Conservation (phyloP, 2,888 invertebrate species). For the Neoscelio sp. region DNA sequence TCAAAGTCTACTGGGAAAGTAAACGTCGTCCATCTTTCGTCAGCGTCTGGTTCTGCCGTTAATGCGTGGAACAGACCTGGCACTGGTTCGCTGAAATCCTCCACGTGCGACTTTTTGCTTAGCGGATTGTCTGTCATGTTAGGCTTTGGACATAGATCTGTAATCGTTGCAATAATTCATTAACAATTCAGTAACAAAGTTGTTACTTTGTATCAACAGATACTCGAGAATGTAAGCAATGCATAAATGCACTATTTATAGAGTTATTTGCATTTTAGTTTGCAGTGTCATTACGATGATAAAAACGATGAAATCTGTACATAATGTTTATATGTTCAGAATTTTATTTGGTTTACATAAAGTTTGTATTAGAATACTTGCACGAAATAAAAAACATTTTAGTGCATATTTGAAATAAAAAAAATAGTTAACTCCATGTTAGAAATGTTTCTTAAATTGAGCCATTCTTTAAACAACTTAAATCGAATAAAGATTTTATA, state of each 20-base stretch:
- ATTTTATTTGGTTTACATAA: no score
- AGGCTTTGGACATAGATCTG: constrained; percentile 95
- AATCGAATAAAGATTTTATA: no score
- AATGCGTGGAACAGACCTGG: constrained; percentile 93
- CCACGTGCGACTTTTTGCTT: constrained; percentile 93
- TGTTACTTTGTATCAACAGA: constrained; percentile 1
- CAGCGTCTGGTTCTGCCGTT: constrained; percentile 90
- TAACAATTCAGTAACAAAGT: constrained; percentile 25
- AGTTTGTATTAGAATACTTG: no score
- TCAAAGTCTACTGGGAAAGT: constrained; percentile 92
- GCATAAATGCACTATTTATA: constrained; percentile 21
- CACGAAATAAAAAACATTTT: no score
- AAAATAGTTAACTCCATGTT: no score
- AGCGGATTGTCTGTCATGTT: constrained; percentile 90
- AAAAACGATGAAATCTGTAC: no score
- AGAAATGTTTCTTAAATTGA: no score
- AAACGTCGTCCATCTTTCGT: constrained; percentile 92
- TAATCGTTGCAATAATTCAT: constrained; percentile 1
- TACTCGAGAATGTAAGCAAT: neutral
- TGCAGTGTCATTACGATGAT: constrained; percentile 29
- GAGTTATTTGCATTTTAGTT: constrained; percentile 16
- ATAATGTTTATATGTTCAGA: no score
- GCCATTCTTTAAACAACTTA: no score
- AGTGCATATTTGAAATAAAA: no score
- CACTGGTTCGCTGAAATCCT: constrained; percentile 92